phyloP scores from a whole-genome alignment of 2,797 vertebrate genomes.

The Hippoglossus hippoglossus region DNA sequence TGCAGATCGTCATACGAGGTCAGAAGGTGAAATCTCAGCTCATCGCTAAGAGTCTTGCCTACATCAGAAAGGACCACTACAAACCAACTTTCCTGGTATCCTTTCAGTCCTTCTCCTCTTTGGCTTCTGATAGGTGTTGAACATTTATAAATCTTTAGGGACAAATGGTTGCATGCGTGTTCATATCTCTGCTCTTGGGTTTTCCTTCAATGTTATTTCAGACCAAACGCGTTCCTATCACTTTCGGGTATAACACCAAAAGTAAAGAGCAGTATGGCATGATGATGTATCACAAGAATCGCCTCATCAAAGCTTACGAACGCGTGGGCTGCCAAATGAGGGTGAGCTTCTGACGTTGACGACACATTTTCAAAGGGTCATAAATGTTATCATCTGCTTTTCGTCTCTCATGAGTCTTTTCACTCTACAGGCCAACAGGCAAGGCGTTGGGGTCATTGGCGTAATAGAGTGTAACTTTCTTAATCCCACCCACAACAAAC shows the following conservation, averaged over 20 bases:
- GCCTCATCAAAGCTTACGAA: slow-evolving; percentile 96
- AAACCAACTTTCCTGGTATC: slow-evolving; percentile 92
- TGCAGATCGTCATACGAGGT: slow-evolving; percentile 94
- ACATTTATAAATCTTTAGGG: neutral
- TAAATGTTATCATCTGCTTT: neutral
- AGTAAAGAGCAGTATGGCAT: slow-evolving; percentile 96
- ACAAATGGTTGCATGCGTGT: neutral
- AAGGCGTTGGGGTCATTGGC: slow-evolving; percentile 94
- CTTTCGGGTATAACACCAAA: slow-evolving; percentile 95
- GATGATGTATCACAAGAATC: slow-evolving; percentile 99
- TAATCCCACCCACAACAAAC: slow-evolving; percentile 97
- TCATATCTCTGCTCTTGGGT: neutral
- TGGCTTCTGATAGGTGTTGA: too few species aligned
- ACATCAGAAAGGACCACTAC: slow-evolving; percentile 87
- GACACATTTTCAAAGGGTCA: neutral
- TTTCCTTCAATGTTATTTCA: slow-evolving; percentile 82
- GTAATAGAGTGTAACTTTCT: slow-evolving; percentile 95
- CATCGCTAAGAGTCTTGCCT: slow-evolving; percentile 92
- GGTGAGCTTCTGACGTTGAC: slow-evolving; percentile 76
- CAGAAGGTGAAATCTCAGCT: slow-evolving; percentile 93
- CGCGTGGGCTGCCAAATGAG: slow-evolving; percentile 92
- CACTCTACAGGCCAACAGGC: slow-evolving; percentile 86
- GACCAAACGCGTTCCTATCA: slow-evolving; percentile 88
- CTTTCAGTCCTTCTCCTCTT: slow-evolving; percentile 62
- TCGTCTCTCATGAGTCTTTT: slow-evolving; percentile 6